Evolutionary conservation across 2,113 vertebrate species (phyloP).

Genomic region (Zeus faber): DNA sequence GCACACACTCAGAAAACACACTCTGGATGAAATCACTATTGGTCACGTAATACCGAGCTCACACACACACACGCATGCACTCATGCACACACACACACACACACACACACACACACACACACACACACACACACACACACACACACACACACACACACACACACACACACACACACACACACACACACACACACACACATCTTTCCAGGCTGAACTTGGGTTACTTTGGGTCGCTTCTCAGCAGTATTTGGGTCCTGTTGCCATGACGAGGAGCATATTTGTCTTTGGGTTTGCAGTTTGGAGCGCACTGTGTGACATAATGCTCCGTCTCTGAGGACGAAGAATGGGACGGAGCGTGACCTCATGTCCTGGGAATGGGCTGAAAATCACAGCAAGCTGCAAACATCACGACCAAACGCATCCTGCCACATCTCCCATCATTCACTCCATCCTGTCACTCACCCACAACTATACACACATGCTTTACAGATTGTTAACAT

Average conservation of each 20-base stretch:
- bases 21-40: conserved; percentile 1
- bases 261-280: conserved; percentile 63
- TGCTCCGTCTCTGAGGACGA: conserved; percentile 10
- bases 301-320: conserved; percentile 61
- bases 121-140: conserved; percentile 1
- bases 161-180: not conserved
- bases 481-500: too few relatives aligned
- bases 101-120: too few relatives aligned
- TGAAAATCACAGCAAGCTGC: conserved; percentile 39
- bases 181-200: conserved; percentile 6
- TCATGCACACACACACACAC: too few relatives aligned
- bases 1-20: not conserved
- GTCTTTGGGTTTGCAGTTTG: conserved; percentile 46
- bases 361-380: conserved; percentile 52
- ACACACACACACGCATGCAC: too few relatives aligned
- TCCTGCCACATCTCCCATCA: too few relatives aligned
- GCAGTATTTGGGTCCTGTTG: conserved; percentile 55
- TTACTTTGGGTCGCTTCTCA: conserved; percentile 36
- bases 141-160: not conserved
- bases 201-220: conserved; percentile 16
- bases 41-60: not conserved
- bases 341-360: conserved; percentile 37
- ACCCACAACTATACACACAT: too few relatives aligned
- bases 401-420: too few relatives aligned
- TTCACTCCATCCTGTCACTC: too few relatives aligned